These are phyloP conservation scores for Ophonus ardosiacus DNA, from an alignment of 2,888 invertebrate species.

Conservation along the genomic window DNA sequence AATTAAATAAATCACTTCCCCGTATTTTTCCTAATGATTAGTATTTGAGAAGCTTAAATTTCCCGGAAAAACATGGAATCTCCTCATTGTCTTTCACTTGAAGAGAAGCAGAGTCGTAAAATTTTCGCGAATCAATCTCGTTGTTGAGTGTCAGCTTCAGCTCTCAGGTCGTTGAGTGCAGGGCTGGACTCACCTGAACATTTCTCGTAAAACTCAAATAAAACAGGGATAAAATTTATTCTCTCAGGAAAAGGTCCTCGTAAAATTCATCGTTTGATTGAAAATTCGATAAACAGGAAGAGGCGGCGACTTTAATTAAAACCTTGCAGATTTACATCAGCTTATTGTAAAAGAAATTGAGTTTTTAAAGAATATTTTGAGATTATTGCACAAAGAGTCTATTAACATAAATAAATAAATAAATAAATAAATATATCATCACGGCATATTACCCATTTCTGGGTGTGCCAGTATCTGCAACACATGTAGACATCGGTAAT, in stretches of 20 bases:
- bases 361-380: neutral
- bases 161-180: conserved; percentile 12
- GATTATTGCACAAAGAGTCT: neutral
- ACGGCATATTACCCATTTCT: too few relatives aligned
- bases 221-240: conserved; percentile 26
- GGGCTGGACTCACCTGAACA: conserved; percentile 11
- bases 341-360: neutral
- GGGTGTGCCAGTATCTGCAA: too few relatives aligned
- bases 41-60: neutral
- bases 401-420: neutral
- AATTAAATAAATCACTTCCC: neutral
- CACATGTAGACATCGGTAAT: too few relatives aligned
- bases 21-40: neutral
- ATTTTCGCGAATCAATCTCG: conserved; percentile 21
- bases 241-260: neutral
- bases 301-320: conserved; percentile 6
- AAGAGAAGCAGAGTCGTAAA: neutral
- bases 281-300: conserved; percentile 8
- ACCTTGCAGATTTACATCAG: conserved; percentile 3
- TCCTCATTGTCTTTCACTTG: neutral
- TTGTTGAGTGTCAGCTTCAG: conserved; percentile 1
- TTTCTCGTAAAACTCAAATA: conserved; percentile 30
- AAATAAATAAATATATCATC: too few relatives aligned
- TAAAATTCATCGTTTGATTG: conserved; percentile 33
- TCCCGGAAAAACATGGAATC: neutral